Conservation (phyloP, 2,797 vertebrate genomes). For the Brotula barbata region DNA sequence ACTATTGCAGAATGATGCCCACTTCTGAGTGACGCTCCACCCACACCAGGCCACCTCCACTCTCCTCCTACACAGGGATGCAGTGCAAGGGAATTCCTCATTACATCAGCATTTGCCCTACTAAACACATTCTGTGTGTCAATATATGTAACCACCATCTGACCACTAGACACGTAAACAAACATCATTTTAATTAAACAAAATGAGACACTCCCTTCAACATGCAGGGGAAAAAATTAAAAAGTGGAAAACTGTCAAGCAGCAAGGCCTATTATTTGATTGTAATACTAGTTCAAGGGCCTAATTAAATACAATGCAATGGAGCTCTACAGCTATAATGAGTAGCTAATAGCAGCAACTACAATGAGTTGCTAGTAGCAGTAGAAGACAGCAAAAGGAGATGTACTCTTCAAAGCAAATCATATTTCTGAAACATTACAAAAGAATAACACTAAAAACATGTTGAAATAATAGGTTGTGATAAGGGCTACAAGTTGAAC, state of each 20-base stretch:
- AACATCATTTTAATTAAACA: constrained; percentile 12
- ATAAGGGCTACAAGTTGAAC: constrained; percentile 17
- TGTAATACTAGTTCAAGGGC: constrained; percentile 3
- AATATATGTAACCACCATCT: constrained; percentile 23
- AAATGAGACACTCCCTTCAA: constrained; percentile 2
- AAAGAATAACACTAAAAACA: constrained; percentile 19
- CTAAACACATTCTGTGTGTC: constrained; percentile 36
- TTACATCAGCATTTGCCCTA: constrained; percentile 77
- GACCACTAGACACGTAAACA: background rate
- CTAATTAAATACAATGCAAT: constrained; percentile 32
- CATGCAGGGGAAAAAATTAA: constrained; percentile 4
- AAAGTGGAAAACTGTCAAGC: background rate
- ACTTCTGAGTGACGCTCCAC: constrained; percentile 69
- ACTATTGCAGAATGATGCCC: constrained; percentile 62
- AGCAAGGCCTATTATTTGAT: constrained; percentile 8
- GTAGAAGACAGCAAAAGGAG: constrained; percentile 1
- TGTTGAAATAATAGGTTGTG: constrained; percentile 7
- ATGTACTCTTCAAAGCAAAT: background rate
- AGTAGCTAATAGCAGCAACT: constrained; percentile 2
- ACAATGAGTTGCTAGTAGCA: constrained; percentile 9
- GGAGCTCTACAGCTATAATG: constrained; percentile 25
- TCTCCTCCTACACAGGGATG: constrained; percentile 62
- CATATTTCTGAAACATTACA: constrained; percentile 3
- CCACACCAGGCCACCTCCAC: constrained; percentile 55
- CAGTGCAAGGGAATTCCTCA: constrained; percentile 82